A percentile compares a stretch with the other conserved stretches of the same genome.
These are phyloP conservation scores for Drosophila aff. DNA, from an alignment of 1,140 invertebrate species.

Conservation along the genomic window DNA sequence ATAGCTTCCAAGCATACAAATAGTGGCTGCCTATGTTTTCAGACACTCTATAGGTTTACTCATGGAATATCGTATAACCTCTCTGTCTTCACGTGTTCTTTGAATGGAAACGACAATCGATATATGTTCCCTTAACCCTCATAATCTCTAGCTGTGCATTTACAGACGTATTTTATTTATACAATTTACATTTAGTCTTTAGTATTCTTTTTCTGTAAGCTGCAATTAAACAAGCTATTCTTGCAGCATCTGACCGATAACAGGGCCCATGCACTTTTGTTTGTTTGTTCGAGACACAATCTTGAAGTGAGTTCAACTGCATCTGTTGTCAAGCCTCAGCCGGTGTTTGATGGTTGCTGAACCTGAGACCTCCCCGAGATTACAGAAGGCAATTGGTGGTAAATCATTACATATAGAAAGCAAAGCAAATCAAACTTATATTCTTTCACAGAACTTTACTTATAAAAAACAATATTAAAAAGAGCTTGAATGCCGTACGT, in stretches of 20 bases:
- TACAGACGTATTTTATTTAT: conserved; percentile 28
- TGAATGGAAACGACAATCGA: conserved; percentile 34
- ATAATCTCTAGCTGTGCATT: conserved; percentile 14
- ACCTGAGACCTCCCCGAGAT: conserved; percentile 10
- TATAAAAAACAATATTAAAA: too few species aligned
- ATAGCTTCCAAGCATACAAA: background rate
- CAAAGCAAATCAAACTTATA: background rate
- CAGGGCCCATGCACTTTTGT: conserved; percentile 45
- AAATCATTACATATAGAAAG: conserved; percentile 2
- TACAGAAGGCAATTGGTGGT: conserved; percentile 13
- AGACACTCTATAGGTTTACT: conserved; percentile 22
- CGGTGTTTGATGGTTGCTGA: conserved; percentile 42
- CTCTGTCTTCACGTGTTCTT: conserved; percentile 20
- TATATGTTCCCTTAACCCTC: conserved; percentile 10
- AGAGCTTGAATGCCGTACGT: background rate
- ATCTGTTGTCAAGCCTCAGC: conserved; percentile 39
- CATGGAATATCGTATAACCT: conserved; percentile 12
- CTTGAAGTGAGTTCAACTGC: conserved; percentile 13
- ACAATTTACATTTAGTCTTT: conserved; percentile 28
- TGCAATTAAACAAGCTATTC: conserved; percentile 45
- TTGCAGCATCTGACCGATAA: conserved; percentile 59
- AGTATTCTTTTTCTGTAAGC: conserved; percentile 11
- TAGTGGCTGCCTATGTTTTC: background rate
- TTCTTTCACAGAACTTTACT: background rate
- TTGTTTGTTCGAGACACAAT: conserved; percentile 40